phyloP scores from a whole-genome alignment of 2,113 vertebrate genomes.

The Misgurnus anguillicaudatus region DNA sequence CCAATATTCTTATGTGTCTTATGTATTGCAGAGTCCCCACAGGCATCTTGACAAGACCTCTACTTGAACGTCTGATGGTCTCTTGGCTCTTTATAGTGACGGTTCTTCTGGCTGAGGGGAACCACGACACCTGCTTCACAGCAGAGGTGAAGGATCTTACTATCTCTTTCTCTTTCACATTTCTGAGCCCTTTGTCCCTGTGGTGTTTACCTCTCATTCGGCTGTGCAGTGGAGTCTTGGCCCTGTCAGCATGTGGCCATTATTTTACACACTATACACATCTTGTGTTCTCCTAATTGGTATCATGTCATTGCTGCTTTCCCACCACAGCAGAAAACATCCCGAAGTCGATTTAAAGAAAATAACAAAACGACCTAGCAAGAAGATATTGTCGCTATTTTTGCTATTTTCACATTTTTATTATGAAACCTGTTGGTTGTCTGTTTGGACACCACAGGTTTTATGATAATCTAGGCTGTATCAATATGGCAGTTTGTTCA shows the following conservation, averaged over 20 bases:
- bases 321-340: neutral
- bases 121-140: neutral
- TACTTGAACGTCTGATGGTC: neutral
- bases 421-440: neutral
- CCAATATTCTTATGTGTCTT: neutral
- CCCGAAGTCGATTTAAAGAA: neutral
- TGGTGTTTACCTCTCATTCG: slow-evolving; percentile 64
- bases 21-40: neutral
- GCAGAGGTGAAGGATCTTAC: neutral
- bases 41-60: neutral
- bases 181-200: slow-evolving; percentile 69
- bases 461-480: neutral
- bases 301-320: slow-evolving; percentile 8
- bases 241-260: slow-evolving; percentile 66
- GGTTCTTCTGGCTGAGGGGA: neutral
- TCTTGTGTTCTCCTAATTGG: slow-evolving; percentile 65
- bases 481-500: neutral
- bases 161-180: neutral
- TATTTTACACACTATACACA: slow-evolving; percentile 57
- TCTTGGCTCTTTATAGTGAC: neutral
- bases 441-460: neutral
- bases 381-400: neutral
- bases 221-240: slow-evolving; percentile 62
- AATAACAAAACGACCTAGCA: neutral
- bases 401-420: neutral